Evolutionary conservation across 2,888 invertebrate species (phyloP), one percentile per base, ranked within the genome.

Genomic region (Acheta domesticus): DNA sequence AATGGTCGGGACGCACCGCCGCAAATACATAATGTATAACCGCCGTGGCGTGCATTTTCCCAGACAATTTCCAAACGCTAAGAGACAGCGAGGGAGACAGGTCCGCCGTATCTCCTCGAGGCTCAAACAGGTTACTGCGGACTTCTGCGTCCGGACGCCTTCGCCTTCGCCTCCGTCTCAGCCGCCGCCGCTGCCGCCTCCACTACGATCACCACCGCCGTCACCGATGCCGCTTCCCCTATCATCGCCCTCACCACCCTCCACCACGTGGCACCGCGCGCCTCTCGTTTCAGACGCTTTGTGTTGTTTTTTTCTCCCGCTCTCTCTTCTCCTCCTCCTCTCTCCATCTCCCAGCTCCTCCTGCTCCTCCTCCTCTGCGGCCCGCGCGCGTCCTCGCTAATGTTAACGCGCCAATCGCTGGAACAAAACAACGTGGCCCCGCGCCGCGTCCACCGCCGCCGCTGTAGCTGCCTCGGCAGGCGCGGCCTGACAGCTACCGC

Each of bases 51-150:
- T 62, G 14, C 62, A 62, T 62, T 62, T 62, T n/a, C 62, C 62
- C 16, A n/a, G 62, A 62, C 62, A 62, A 62, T 62, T 62, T 62
- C 62, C n/a, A n/a, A 62, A 19, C 62, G 62, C 62, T 62, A n/a
- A 19, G n/a, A 62, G 62, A 62, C 62, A 62, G 62, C 62, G 4
- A n/a, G 16, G 62, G 62, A 62, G 62, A 62, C 62, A 62, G 62
- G 62, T n/a, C n/a, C n/a, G n/a, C 62, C n/a, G 62, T 62, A 62
- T 62, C 62, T n/a, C 62, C n/a, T 62, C 62, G 62, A 62, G 62
- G 14, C n/a, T n/a, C 16, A 62, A 62, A 62, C 62, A 62, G 62
- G 62, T 62, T 62, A n/a, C 36, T 36, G 36, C 36, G 36, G 8
- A 36, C 36, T 36, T n/a, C 36, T 36, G 36, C 36, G 36, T 36